Conservation (phyloP, 1,140 invertebrate genomes). For the Drosophila nebulosa region DNA sequence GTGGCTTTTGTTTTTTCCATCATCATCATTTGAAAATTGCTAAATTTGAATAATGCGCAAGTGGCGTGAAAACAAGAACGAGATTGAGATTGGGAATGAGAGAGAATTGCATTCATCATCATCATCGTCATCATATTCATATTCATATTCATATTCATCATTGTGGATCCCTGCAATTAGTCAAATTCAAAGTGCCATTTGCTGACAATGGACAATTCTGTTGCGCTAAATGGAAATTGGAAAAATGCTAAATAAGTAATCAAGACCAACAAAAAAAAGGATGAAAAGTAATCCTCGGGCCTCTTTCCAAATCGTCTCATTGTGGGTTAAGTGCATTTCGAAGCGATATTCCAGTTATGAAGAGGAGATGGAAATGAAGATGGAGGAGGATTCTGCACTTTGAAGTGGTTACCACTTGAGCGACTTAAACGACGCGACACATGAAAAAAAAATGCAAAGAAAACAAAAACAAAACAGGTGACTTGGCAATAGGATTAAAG, state of each 20-base stretch:
- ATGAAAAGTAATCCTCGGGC: background rate
- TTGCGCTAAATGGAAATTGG: conserved; percentile 48
- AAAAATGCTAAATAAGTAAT: conserved; percentile 79
- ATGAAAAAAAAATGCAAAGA: conserved; percentile 1
- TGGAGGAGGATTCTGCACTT: conserved; percentile 48
- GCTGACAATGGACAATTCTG: conserved; percentile 49
- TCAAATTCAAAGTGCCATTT: conserved; percentile 29
- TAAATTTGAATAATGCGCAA: conserved; percentile 80
- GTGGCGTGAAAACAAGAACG: conserved; percentile 65
- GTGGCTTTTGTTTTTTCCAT: conserved; percentile 55
- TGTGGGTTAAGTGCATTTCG: background rate
- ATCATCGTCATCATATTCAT: conserved; percentile 51
- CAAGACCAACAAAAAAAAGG: conserved; percentile 35
- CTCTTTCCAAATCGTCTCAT: background rate
- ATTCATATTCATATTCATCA: conserved; percentile 13
- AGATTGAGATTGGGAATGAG: conserved; percentile 14
- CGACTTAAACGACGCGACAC: conserved; percentile 52
- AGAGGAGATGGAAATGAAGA: background rate
- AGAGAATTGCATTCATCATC: conserved; percentile 47
- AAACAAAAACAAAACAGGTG: conserved; percentile 10
- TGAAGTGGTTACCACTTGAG: conserved; percentile 32
- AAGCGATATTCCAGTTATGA: too few species aligned
- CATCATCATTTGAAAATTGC: conserved; percentile 60
- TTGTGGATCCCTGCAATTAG: conserved; percentile 63
- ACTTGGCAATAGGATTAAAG: conserved; percentile 9